A percentile compares a stretch with the other conserved stretches of the same genome.
Conservation (phyloP, 2,888 invertebrate species). For the Isotomurus palustris region DNA sequence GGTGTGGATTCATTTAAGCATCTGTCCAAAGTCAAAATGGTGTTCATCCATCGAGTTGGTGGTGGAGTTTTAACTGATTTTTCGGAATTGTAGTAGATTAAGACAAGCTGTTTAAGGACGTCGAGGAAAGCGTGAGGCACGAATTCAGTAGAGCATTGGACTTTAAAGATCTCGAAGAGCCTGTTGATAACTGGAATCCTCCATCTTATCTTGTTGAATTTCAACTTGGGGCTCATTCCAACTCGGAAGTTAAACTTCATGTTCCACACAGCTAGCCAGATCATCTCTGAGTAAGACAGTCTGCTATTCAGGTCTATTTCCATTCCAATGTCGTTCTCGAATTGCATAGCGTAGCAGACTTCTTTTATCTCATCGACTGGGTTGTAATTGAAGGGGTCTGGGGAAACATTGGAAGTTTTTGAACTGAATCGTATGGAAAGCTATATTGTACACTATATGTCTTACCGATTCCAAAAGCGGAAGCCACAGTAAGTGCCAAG, state of each 20-base stretch:
- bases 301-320: not conserved
- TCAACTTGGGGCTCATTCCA: slow-evolving; percentile 2
- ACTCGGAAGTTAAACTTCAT: slow-evolving; percentile 9
- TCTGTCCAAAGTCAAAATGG: too few relatives aligned
- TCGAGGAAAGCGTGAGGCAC: slow-evolving; percentile 16
- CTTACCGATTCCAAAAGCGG: too few relatives aligned
- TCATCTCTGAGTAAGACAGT: slow-evolving; percentile 25
- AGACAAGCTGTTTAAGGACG: slow-evolving; percentile 14
- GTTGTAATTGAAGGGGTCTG: too few relatives aligned
- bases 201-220: slow-evolving; percentile 15
- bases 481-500: too few relatives aligned
- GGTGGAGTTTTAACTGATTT: too few relatives aligned
- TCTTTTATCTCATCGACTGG: not conserved
- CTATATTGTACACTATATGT: too few relatives aligned
- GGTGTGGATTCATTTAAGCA: too few relatives aligned
- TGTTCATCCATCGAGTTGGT: too few relatives aligned
- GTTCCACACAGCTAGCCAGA: slow-evolving; percentile 19
- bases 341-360: not conserved
- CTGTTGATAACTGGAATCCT: slow-evolving; percentile 8
- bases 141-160: slow-evolving; percentile 10
- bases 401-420: too few relatives aligned
- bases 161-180: slow-evolving; percentile 11
- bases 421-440: too few relatives aligned
- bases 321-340: not conserved
- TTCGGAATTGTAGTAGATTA: slow-evolving; percentile 25